Evolutionary conservation across 2,888 invertebrate genomes (phyloP), one percentile per base, ranked within the genome.

Genomic region (Drosophila colorata): DNA sequence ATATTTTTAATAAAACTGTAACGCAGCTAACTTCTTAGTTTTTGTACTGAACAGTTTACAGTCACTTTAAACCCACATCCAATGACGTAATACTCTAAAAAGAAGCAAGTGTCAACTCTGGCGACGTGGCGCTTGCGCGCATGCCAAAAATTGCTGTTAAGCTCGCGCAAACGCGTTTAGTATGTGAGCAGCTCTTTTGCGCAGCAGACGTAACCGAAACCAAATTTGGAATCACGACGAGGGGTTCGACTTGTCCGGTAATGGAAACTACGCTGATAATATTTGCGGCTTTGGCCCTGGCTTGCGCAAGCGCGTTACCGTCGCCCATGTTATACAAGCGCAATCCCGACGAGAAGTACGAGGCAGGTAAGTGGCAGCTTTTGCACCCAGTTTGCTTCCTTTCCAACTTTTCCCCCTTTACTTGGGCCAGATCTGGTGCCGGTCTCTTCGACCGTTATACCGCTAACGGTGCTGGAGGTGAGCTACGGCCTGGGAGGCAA

Each of bases 361-460:
- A 93, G 88, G 92, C 93, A 89, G 93, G 93, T 93, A 80, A 80
- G 61, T 46, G n/a, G 8, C 11, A 11, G 8, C 11, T 38, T 18
- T 2, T 20, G 7, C 5, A 14, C 13, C 28, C 18, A 2, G 1
- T 55, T 16, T 16, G 11, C 25, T 31, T 16, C 2, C 6, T 31
- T 8, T 13, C 16, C 16, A 51, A 4, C 25, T 18, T 33, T 13
- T 33, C 33, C 33, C 1, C 4, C 4, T 13, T 13, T 1, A 0
- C 13, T 13, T 33, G 33, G 23, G 60, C 78, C 87, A 95, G 95
- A 95, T 90, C 92, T 95, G 84, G 93, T 95, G 52, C 93, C 95
- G 8, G 94, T 95, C n/a, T 95, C 95, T 0, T 95, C 95, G 3
- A 95, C 95, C 13, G 95, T 95, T 6, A 95, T 95, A 74, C 95